Evolutionary conservation across 2,113 vertebrate genomes (phyloP).

Genomic region (Sinocyclocheilus anophthalmus): DNA sequence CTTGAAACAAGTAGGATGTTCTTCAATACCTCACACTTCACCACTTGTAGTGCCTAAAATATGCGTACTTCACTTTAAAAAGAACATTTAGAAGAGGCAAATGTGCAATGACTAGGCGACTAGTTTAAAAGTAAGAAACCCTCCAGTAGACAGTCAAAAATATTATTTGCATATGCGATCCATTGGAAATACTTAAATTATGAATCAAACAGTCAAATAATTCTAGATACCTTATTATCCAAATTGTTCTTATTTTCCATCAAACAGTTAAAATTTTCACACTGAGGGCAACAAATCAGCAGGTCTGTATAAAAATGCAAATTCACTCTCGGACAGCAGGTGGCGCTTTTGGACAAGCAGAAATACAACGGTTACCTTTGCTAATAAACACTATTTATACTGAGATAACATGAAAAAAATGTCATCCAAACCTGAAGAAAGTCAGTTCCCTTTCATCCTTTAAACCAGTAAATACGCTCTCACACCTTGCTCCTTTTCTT

Average conservation of each 20-base stretch:
- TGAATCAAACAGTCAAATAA: no score
- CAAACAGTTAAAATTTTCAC: background rate
- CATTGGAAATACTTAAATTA: no score
- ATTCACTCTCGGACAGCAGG: background rate
- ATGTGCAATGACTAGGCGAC: no score
- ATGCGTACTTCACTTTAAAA: background rate
- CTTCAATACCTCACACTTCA: background rate
- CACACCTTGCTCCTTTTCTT: no score
- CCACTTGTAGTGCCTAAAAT: background rate
- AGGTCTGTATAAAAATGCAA: background rate
- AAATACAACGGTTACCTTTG: background rate
- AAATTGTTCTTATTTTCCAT: background rate
- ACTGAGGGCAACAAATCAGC: background rate
- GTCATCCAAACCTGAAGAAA: no score
- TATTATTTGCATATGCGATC: no score
- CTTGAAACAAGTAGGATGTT: slow-evolving; percentile 86
- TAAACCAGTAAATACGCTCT: no score
- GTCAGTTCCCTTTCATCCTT: no score
- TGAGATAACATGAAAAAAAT: no score
- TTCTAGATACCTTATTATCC: background rate
- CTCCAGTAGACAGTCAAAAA: no score
- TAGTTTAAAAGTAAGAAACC: no score
- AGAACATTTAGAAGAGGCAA: background rate
- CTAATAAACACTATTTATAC: background rate
- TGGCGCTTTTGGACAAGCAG: background rate